Base-by-base conservation (phyloP, 2,888 invertebrate species). In the Danaus chrysippus region DNA sequence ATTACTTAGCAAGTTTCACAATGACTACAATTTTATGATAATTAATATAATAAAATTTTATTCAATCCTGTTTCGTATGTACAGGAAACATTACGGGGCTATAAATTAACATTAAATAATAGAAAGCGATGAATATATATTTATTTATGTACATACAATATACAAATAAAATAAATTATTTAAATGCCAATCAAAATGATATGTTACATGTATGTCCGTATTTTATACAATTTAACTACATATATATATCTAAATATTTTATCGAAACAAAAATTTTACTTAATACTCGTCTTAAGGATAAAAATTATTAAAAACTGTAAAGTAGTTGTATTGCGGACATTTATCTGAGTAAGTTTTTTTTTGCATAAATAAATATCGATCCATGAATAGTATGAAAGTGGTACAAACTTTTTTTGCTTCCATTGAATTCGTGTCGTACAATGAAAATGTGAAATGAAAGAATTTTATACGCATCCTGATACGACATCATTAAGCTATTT, bases 271-370 rank as follows among this genome's bases (percentile, higher is more conserved):
- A 34, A 34, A 34, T 34, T 34, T 34, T 8, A 34, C 8, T 34
- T 34, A 5, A 34, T 34, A 34, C 23, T 8, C 23, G 23, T 23
- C 2, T 34, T 6, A 34, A 34, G 23, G 23, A 34, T 34, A 34
- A 2, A 34, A 34, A 34, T 34, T 5, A 3, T 2, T 34, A 2
- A 34, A 34, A 34, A 34, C 23, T 34, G 23, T 34, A 6, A 5
- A 34, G 23, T 34, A 34, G 67, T 68, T 70, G 67, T 70, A 73
- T 74, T 63, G 60, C 70, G 66, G 65, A 62, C 61, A 65, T 70
- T 70, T 69, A 68, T 65, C 62, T 61, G 59, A 52, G 57, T 54
- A 61, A 65, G 65, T 62, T 65, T 62, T 61, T n/a, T 67, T 65
- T 58, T 62, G 62, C 58, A 56, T 58, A 64, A 62, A 60, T 66